Percentiles rank a stretch among this genome's conserved stretches.
These are phyloP conservation scores for Mesembrinibis cayennensis DNA, from an alignment of 2,113 vertebrate genomes.

Conservation along the genomic window DNA sequence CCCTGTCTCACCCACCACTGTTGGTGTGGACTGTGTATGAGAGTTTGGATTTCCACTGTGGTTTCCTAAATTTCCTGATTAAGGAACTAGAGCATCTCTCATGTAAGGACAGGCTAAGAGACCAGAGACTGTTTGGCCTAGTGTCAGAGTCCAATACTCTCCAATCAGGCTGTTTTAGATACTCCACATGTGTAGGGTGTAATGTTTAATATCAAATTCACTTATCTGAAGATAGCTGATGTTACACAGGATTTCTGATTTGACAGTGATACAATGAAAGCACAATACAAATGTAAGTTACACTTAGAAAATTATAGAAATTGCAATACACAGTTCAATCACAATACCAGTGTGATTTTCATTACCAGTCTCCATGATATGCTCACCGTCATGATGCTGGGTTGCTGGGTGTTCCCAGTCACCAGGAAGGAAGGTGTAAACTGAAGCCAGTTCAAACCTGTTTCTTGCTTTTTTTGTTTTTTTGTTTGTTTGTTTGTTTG, in stretches of 20 bases:
- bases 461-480: background rate
- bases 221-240: background rate
- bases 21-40: background rate
- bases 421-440: background rate
- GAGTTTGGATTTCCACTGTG: background rate
- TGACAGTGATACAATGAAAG: background rate
- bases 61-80: background rate
- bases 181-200: background rate
- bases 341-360: background rate
- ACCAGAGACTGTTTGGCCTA: background rate
- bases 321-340: background rate
- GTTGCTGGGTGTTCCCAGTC: background rate
- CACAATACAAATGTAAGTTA: background rate
- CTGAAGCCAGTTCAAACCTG: background rate
- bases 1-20: background rate
- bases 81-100: background rate
- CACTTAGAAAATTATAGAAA: background rate
- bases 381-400: background rate
- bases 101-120: accelerated
- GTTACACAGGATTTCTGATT: background rate
- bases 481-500: no score
- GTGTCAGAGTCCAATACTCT: background rate
- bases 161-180: background rate
- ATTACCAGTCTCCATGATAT: no score
- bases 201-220: background rate